Evolutionary conservation across 1,140 invertebrate species (phyloP).

Genomic region (Zaprionus kolodkinae): DNA sequence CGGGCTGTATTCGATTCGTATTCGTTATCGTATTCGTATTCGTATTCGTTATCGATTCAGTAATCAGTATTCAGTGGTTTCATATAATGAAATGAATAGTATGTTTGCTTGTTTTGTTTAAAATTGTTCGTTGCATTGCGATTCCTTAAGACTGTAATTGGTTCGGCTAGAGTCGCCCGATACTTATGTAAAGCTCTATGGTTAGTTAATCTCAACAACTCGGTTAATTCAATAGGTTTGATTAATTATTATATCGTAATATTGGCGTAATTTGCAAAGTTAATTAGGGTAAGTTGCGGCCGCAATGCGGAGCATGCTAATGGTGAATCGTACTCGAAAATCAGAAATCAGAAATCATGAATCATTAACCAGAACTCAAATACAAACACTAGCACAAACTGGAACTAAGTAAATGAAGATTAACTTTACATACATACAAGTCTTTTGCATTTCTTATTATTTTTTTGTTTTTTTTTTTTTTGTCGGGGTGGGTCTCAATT

Average conservation of each 20-base stretch:
- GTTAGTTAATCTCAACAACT: constrained; percentile 62
- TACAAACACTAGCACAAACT: constrained; percentile 52
- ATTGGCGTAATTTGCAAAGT: constrained; percentile 28
- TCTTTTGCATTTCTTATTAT: constrained; percentile 23
- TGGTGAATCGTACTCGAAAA: constrained; percentile 53
- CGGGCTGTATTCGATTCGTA: constrained; percentile 65
- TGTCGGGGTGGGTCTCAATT: constrained; percentile 36
- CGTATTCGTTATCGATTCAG: constrained; percentile 27
- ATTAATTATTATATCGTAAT: constrained; percentile 21
- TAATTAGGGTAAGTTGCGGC: constrained; percentile 21
- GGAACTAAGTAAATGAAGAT: constrained; percentile 41
- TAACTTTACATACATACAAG: constrained; percentile 79
- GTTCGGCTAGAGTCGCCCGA: constrained; percentile 5
- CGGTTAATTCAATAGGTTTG: constrained; percentile 51
- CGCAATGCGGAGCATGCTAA: constrained; percentile 69
- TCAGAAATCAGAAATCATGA: constrained; percentile 33
- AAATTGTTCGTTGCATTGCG: constrained; percentile 79
- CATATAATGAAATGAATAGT: constrained; percentile 81
- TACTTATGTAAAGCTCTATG: constrained; percentile 47
- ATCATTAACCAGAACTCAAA: constrained; percentile 34
- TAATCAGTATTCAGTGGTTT: constrained; percentile 64
- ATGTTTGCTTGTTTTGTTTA: constrained; percentile 81
- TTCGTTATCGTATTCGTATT: constrained; percentile 6
- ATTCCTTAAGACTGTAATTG: constrained; percentile 64
- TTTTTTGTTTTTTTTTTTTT: constrained; percentile 23